Evolutionary conservation across 2,888 invertebrate genomes (phyloP).

Genomic region (Xestia ashworthii): DNA sequence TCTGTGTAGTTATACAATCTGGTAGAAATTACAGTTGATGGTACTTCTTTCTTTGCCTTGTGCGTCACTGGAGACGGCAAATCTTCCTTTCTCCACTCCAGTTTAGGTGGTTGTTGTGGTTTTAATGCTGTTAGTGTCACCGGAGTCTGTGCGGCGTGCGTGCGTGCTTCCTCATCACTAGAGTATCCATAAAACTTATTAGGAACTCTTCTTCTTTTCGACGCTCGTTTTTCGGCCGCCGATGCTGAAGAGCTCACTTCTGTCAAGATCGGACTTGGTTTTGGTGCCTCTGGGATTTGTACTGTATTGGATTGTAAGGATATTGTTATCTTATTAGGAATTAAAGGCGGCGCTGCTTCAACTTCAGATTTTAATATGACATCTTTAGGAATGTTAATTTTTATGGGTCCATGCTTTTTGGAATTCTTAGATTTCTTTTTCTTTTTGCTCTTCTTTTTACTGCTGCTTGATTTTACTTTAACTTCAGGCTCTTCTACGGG

Average conservation of each 20-base stretch:
- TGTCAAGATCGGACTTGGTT: slow-evolving; percentile 64
- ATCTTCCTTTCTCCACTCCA: slow-evolving; percentile 94
- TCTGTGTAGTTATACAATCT: slow-evolving; percentile 84
- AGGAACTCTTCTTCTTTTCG: slow-evolving; percentile 95
- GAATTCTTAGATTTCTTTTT: slow-evolving; percentile 89
- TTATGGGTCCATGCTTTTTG: slow-evolving; percentile 88
- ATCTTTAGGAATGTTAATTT: slow-evolving; percentile 91
- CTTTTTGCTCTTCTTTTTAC: slow-evolving; percentile 93
- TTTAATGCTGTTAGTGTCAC: slow-evolving; percentile 85
- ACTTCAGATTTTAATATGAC: slow-evolving; percentile 80
- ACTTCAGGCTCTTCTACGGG: slow-evolving; percentile 83
- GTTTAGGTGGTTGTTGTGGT: slow-evolving; percentile 91
- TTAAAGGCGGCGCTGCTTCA: slow-evolving; percentile 73
- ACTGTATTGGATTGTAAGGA: slow-evolving; percentile 89
- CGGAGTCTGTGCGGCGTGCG: slow-evolving; percentile 82
- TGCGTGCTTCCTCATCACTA: slow-evolving; percentile 93
- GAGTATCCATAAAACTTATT: slow-evolving; percentile 97
- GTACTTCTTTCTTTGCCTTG: slow-evolving; percentile 87
- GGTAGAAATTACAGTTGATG: slow-evolving; percentile 83
- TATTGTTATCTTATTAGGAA: slow-evolving; percentile 88
- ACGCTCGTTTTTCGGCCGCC: slow-evolving; percentile 92
- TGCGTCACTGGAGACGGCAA: slow-evolving; percentile 90
- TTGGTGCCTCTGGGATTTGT: slow-evolving; percentile 84
- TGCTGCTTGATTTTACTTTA: slow-evolving; percentile 88
- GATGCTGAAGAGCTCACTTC: slow-evolving; percentile 72